Conservation (phyloP, 2,797 vertebrate species). For the Amniataba percoides region DNA sequence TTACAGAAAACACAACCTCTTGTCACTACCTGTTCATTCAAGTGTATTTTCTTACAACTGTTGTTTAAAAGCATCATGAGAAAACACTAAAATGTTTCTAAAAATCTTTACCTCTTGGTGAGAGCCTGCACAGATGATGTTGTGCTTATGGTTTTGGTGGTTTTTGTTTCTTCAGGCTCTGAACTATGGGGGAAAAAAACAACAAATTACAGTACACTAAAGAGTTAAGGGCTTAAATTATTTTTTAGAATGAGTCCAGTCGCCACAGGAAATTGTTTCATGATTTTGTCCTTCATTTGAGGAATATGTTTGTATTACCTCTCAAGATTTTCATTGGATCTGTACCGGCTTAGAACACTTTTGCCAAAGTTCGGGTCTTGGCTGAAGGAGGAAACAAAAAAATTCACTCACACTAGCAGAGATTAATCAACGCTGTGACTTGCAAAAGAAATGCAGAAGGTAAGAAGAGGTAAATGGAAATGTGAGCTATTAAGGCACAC, state of each 20-base stretch:
- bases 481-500: constrained; percentile 34
- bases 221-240: not conserved
- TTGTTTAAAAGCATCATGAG: not conserved
- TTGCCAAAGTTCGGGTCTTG: constrained; percentile 91
- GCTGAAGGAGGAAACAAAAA: constrained; percentile 78
- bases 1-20: constrained; percentile 31
- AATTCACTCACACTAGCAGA: not conserved
- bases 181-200: constrained; percentile 40
- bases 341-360: constrained; percentile 83
- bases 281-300: not conserved
- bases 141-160: constrained; percentile 34
- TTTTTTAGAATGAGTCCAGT: not conserved
- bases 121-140: constrained; percentile 75
- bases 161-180: constrained; percentile 37
- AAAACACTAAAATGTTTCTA: not conserved
- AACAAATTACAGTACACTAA: not conserved
- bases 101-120: constrained; percentile 72
- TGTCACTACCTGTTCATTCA: not conserved
- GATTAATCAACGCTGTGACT: constrained; percentile 27
- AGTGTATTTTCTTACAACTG: not conserved
- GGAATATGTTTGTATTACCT: constrained; percentile 78
- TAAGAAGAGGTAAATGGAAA: not conserved
- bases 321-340: constrained; percentile 83
- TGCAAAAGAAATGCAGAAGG: constrained; percentile 30
- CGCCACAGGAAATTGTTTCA: not conserved